A percentile compares a stretch with the other conserved stretches of the same genome.
Evolutionary conservation across 2,888 invertebrate genomes (phyloP).

Genomic region (Rapana venosa): DNA sequence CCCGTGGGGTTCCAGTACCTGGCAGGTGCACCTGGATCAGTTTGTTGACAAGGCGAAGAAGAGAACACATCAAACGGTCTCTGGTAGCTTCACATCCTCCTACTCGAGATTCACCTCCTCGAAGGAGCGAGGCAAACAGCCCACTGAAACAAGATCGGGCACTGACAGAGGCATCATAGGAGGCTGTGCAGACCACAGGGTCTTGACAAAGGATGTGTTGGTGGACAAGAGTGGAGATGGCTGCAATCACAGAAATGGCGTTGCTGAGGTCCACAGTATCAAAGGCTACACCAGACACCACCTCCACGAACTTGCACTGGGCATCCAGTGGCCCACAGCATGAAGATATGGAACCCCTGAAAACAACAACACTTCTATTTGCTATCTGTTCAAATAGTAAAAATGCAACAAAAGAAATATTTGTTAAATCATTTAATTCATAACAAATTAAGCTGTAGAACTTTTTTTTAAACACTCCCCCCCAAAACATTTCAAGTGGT

Average conservation of each 20-base stretch:
- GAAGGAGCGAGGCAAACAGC: conserved; percentile 85
- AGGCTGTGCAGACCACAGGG: conserved; percentile 72
- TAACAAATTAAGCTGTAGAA: neutral
- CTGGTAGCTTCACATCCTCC: conserved; percentile 70
- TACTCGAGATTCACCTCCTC: conserved; percentile 80
- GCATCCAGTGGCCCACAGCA: conserved; percentile 84
- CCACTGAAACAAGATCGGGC: conserved; percentile 85
- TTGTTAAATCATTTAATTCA: neutral
- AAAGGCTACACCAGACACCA: conserved; percentile 84
- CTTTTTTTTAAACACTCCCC: too few species aligned
- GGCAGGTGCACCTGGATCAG: conserved; percentile 59
- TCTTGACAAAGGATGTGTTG: conserved; percentile 74
- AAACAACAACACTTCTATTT: conserved; percentile 46
- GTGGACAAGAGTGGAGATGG: conserved; percentile 80
- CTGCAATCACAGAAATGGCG: conserved; percentile 86
- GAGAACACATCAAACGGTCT: conserved; percentile 74
- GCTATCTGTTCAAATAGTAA: neutral
- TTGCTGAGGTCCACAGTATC: conserved; percentile 85
- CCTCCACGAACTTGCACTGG: conserved; percentile 85
- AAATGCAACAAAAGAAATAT: neutral
- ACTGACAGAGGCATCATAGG: conserved; percentile 78
- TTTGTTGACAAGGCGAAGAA: conserved; percentile 73
- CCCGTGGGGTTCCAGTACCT: conserved; percentile 42
- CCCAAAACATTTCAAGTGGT: too few species aligned
- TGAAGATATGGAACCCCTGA: conserved; percentile 79